Base-by-base conservation (phyloP, 2,113 vertebrate genomes). In the Hoplias malabaricus region DNA sequence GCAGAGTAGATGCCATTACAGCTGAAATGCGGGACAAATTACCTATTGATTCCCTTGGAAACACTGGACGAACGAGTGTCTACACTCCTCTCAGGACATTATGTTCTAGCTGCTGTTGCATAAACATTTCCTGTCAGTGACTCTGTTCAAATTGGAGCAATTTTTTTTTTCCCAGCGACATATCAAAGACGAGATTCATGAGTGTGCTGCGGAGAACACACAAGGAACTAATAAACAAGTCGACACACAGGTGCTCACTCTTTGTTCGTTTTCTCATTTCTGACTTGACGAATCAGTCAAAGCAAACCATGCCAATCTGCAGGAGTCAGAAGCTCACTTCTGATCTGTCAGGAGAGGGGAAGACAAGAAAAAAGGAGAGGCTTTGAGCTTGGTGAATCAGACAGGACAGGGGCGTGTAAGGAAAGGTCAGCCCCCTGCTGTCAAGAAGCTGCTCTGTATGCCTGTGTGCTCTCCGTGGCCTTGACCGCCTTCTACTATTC, bases 401-500 rank as follows among this genome's bases (percentile, higher is more conserved):
- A 86, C 75, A 34, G 78, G 79, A 57, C 85, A 87, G 87, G 82
- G 73, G 70, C 81, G 83, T 27, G 8, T 57, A 80, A 76, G 84
- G 85, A 81, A 82, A 84, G 78, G 85, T 80, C 73, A 66, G 69
- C 61, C 61, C 82, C 73, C 82, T 6, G 14, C 78, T 88, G 81
- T 82, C 76, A 79, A 78, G 82, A 87, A 79, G 40, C 72, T 79
- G 0, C 66, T 69, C 85, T 87, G 86, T 89, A 83, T 81, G 76
- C 56, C 87, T 84, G 83, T 88, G 77, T 53, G 77, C 61, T 68
- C 80, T 87, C 81, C 81, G 85, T 61, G 72, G 68, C 73, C 48
- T 79, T 83, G 77, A 84, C 88, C 67, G 81, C 85, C 85, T 84
- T 80, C 53, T 4, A 82, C 82, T 72, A 66, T 66, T 82, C 81